Conservation (phyloP, 2,888 invertebrate species). For the Calephelis perditalis region DNA sequence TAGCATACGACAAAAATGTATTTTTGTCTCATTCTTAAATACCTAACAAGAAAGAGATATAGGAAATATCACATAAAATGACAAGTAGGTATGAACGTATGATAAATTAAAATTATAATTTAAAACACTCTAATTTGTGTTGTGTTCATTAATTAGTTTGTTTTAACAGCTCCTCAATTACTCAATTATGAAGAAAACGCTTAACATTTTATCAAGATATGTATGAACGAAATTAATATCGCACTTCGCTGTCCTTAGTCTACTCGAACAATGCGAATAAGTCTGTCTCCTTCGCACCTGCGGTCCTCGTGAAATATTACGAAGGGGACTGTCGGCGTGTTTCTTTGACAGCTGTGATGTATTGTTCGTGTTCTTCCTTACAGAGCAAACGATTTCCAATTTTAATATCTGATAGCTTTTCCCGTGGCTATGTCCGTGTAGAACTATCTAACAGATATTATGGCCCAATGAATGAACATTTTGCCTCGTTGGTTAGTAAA, state of each 20-base stretch:
- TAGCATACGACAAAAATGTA: too few species aligned
- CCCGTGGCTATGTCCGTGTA: too few species aligned
- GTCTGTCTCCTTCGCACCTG: not conserved
- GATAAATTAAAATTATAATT: too few species aligned
- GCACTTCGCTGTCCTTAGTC: not conserved
- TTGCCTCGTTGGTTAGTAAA: too few species aligned
- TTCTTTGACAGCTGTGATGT: conserved; percentile 12
- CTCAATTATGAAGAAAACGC: conserved; percentile 3
- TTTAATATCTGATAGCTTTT: not conserved
- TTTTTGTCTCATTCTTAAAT: too few species aligned
- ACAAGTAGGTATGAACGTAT: too few species aligned
- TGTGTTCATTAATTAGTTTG: too few species aligned
- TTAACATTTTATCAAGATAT: conserved; percentile 4
- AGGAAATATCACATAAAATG: too few species aligned
- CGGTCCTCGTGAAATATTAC: conserved; percentile 1
- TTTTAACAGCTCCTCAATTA: not conserved
- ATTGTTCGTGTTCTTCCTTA: not conserved
- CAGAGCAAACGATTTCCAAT: conserved; percentile 8
- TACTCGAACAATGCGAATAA: conserved; percentile 2
- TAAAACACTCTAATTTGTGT: too few species aligned
- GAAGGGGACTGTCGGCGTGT: conserved; percentile 8
- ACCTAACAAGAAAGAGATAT: too few species aligned
- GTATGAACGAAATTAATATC: not conserved
- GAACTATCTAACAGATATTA: too few species aligned
- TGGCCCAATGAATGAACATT: too few species aligned